Base-by-base conservation (phyloP, 2,888 invertebrate genomes). In the Pristionchus fissidentatus region DNA sequence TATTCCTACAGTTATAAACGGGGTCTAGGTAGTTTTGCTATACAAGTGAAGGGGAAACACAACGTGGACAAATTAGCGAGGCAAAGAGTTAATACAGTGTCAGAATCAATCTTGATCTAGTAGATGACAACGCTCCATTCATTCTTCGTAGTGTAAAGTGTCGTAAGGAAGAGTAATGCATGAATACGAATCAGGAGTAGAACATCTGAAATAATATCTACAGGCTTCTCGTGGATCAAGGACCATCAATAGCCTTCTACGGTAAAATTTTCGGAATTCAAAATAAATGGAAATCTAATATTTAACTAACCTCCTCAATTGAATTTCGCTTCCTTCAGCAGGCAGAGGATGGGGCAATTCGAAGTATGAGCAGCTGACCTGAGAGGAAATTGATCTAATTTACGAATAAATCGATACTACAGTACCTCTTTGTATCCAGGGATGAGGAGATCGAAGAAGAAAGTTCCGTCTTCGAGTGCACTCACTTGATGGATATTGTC, bases 361-460 rank as follows among this genome's bases (percentile, higher is more conserved):
- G 70, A 35, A 82, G 49, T 82, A 82, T 22, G 82, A 32, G 32
- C 82, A 82, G 26, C 29, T n/a, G 1, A 82, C 46, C 82, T 82
- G 15, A 10, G 60, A 80, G 29, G n/a, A 13, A 32, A 43, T 49
- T 38, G 35, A n/a, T 38, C 38, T 22, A 10, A 19, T 43, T 4
- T 73, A 3, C n/a, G n/a, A n/a, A n/a, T n/a, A 7, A n/a, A 26
- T 4, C 73, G 3, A 43, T 38, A 13, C n/a, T 43, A 4, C 22
- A 73, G 8, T 55, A 80, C 80, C 60, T 82, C 52, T 26, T 70
- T 62, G 66, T 87, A 88, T 32, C 90, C 90, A 38, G 91, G 90
- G 26, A 89, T 73, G 57, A 90, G 87, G 38, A 90, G 81, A 75
- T 90, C 90, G 70, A 90, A 88, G 84, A 90, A 90, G 55, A 87